phyloP scores from a whole-genome alignment of 2,113 vertebrate genomes.

The Triplophysa rosa region DNA sequence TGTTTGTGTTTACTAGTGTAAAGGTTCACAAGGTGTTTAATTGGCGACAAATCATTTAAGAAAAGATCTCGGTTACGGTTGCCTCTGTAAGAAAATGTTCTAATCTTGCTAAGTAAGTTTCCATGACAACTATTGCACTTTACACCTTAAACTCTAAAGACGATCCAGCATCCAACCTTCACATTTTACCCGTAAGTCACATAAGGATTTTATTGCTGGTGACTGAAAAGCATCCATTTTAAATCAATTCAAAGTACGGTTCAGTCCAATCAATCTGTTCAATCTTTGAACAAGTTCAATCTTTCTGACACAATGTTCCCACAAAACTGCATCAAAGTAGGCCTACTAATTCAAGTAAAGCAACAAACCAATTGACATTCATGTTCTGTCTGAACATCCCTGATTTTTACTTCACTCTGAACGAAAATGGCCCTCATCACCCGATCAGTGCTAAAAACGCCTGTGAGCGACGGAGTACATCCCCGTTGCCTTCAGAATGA shows the following conservation, averaged over 20 bases:
- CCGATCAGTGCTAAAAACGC: neutral
- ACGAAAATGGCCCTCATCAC: neutral
- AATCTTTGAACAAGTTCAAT: neutral
- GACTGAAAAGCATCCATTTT: neutral
- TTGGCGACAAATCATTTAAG: no score
- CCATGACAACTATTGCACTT: neutral
- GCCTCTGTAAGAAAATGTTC: neutral
- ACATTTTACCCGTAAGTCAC: constrained; percentile 28
- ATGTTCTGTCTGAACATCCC: neutral
- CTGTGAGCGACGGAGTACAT: neutral
- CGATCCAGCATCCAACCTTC: neutral
- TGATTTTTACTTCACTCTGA: neutral
- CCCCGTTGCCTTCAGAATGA: neutral
- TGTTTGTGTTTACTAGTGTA: no score
- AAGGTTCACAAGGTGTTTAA: neutral
- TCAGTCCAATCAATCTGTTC: neutral
- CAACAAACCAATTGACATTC: neutral
- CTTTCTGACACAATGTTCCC: constrained; percentile 11
- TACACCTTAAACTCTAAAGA: neutral
- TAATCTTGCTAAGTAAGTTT: neutral
- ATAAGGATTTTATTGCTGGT: neutral
- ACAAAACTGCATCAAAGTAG: constrained; percentile 11
- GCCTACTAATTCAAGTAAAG: constrained; percentile 13
- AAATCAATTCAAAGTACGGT: neutral
- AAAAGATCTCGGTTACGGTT: neutral